phyloP scores from a whole-genome alignment of 1,140 invertebrate species.

The Listronotus oregonensis region DNA sequence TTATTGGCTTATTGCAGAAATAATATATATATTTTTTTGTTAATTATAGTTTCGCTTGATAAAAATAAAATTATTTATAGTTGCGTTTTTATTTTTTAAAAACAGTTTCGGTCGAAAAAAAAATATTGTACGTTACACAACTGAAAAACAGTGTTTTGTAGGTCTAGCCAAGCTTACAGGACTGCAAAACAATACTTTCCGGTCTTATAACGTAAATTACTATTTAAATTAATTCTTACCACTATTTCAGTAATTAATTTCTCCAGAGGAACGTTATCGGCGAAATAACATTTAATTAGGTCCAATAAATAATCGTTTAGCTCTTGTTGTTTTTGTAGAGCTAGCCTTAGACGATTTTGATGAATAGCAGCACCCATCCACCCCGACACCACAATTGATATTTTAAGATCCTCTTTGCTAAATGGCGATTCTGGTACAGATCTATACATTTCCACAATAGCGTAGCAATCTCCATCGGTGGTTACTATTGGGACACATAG shows the following conservation, averaged over 20 bases:
- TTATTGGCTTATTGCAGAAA: too few species aligned
- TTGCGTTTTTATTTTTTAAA: too few species aligned
- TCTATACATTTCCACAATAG: conserved; percentile 60
- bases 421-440: conserved; percentile 51
- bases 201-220: too few species aligned
- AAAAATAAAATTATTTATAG: too few species aligned
- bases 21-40: too few species aligned
- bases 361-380: conserved; percentile 64
- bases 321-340: conserved; percentile 58
- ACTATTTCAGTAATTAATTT: conserved; percentile 63
- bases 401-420: conserved; percentile 49
- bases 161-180: too few species aligned
- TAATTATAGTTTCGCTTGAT: too few species aligned
- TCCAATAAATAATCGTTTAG: conserved; percentile 59
- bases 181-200: too few species aligned
- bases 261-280: conserved; percentile 59
- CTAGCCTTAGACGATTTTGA: conserved; percentile 58
- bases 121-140: too few species aligned
- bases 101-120: too few species aligned
- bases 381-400: conserved; percentile 57
- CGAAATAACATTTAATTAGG: conserved; percentile 61
- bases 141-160: too few species aligned
- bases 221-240: too few species aligned
- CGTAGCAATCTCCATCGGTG: conserved; percentile 60
- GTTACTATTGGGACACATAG: conserved; percentile 62